Base-by-base conservation (phyloP, 2,113 vertebrate genomes). In the Chloebia gouldiae region DNA sequence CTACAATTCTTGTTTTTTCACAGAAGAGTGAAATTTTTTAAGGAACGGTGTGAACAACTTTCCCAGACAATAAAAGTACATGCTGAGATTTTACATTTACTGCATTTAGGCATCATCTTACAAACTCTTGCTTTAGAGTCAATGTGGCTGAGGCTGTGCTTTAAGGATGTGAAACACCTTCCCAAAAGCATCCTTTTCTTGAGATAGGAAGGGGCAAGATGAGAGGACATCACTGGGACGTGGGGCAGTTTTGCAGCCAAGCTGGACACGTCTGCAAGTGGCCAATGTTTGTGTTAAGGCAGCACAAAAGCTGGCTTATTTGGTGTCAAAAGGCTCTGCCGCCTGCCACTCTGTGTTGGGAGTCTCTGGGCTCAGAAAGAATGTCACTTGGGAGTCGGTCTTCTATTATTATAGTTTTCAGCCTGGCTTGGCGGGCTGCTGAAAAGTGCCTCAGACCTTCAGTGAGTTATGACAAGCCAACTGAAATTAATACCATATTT, bases 401-500 rank as follows among this genome's bases (percentile, higher is more conserved):
- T 90, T 85, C 17, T 61, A 25, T 72, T 90, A 76, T 88, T 84
- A 54, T 44, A 88, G 81, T 79, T 96, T 86, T 86, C 79, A 90
- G 56, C 83, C 79, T 89, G 89, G 33, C 90, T 96, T 16, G 3
- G 47, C 1, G 1, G 53, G 76, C 68, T 83, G 68, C 53, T 93
- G 79, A 63, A 90, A 95, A 88, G 85, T 83, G 86, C 47, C 79
- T 96, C 76, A 91, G 90, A 86, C 60, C n/a, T 90, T 94, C 73
- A 78, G 35, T 92, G 88, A 56, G 47, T 94, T 95, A 83, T 22
- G 59, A 71, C 89, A 87, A 91, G 66, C 49, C 0, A 3, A 76
- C 66, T 76, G 90, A 95, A 96, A 95, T 97, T 66, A 91, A 69
- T 91, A 80, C 87, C 71, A 22, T 82, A 86, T 95, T 97, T 96